Conservation (phyloP, 1,140 invertebrate species). For the Micrasema longulum region DNA sequence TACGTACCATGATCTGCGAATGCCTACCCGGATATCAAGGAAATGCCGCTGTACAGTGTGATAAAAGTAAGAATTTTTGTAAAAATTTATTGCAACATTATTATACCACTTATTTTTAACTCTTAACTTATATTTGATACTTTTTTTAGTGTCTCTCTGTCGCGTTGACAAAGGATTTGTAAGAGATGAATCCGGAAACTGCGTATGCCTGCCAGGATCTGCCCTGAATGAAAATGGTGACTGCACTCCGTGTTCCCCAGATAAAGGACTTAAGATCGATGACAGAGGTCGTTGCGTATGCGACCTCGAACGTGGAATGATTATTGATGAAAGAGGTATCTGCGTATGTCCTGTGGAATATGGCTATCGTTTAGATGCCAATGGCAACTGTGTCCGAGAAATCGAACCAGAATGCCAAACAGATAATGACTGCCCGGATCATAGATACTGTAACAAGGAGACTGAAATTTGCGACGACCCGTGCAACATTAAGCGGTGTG, state of each 20-base stretch:
- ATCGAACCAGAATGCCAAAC: conserved; percentile 74
- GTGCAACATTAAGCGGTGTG: conserved; percentile 78
- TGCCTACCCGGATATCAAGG: conserved; percentile 87
- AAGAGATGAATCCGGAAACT: conserved; percentile 76
- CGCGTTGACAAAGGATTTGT: conserved; percentile 79
- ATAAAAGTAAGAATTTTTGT: conserved; percentile 70
- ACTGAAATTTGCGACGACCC: conserved; percentile 81
- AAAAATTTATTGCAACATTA: conserved; percentile 22
- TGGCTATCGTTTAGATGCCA: conserved; percentile 75
- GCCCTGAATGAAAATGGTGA: conserved; percentile 81
- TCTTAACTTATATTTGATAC: background rate
- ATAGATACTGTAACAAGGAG: conserved; percentile 77
- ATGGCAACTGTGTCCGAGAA: conserved; percentile 74
- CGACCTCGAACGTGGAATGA: conserved; percentile 79
- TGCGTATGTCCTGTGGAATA: conserved; percentile 81
- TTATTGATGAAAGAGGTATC: conserved; percentile 79
- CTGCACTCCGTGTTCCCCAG: conserved; percentile 78
- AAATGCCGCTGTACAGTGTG: conserved; percentile 82
- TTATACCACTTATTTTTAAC: conserved; percentile 10
- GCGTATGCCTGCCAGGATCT: conserved; percentile 80
- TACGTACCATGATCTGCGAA: conserved; percentile 89
- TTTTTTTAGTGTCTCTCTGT: conserved; percentile 72
- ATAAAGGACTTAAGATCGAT: conserved; percentile 80
- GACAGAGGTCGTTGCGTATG: conserved; percentile 84
- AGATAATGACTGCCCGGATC: conserved; percentile 82